phyloP scores from a whole-genome alignment of 2,797 vertebrate genomes.

The Eupleurogrammus muticus region DNA sequence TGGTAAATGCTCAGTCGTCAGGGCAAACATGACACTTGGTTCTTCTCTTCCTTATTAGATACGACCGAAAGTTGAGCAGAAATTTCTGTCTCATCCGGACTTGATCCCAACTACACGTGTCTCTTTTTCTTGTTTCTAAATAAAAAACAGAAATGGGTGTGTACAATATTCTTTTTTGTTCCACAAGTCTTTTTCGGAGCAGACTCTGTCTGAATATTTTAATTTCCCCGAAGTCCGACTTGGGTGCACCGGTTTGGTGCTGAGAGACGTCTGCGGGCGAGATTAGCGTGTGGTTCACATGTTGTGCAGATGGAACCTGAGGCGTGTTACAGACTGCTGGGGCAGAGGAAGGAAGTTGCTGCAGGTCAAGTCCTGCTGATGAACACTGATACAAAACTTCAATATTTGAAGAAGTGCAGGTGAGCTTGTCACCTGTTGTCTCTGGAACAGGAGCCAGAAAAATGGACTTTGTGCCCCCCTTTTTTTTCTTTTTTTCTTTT shows the following conservation, averaged over 20 bases:
- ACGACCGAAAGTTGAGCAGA: constrained; percentile 40
- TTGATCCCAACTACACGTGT: constrained; percentile 44
- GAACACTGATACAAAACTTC: constrained; percentile 33
- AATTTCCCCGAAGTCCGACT: constrained; percentile 9
- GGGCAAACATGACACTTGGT: constrained; percentile 35
- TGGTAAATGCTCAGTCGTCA: constrained; percentile 46
- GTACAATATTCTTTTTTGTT: constrained; percentile 58
- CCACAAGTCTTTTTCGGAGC: neutral
- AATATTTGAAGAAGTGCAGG: constrained; percentile 43
- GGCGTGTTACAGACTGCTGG: constrained; percentile 28
- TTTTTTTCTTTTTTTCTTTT: neutral
- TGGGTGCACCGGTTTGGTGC: neutral
- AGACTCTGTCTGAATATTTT: constrained; percentile 4
- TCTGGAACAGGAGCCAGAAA: constrained; percentile 17
- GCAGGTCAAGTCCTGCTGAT: constrained; percentile 46
- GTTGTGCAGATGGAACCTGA: constrained; percentile 31
- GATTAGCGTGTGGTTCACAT: constrained; percentile 8
- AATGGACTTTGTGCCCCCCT: constrained; percentile 5
- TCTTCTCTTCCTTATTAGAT: constrained; percentile 36
- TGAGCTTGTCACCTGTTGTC: constrained; percentile 12
- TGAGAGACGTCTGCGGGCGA: constrained; percentile 5
- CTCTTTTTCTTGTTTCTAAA: constrained; percentile 68
- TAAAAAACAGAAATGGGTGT: constrained; percentile 69
- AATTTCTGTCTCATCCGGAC: constrained; percentile 43
- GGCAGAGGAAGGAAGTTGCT: constrained; percentile 52